These are phyloP conservation scores for Heterohyrax brucei DNA, from an alignment of 2,797 vertebrate genomes.

Conservation along the genomic window DNA sequence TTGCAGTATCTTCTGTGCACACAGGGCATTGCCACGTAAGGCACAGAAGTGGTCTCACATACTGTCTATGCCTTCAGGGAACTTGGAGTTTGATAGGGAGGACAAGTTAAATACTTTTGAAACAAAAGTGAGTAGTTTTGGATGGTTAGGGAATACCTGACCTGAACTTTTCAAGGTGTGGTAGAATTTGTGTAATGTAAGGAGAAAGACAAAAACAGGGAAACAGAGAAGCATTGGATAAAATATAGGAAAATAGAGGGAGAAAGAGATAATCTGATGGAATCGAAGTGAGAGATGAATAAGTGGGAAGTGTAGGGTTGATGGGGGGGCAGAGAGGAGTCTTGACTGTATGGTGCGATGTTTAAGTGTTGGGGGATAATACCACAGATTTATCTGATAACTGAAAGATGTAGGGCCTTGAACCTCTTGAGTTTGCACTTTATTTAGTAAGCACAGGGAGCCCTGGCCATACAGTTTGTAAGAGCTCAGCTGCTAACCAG, in stretches of 20 bases:
- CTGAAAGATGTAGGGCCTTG: not conserved
- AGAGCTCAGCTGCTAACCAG: no score
- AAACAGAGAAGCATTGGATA: not conserved
- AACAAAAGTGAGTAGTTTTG: not conserved
- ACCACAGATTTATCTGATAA: not conserved
- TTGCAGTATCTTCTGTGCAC: not conserved
- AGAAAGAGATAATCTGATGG: not conserved
- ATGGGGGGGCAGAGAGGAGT: not conserved
- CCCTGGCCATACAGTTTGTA: no score
- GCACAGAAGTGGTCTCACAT: not conserved
- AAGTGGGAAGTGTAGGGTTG: rapidly evolving
- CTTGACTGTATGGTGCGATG: no score
- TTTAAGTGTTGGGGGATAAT: not conserved
- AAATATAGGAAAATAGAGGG: not conserved
- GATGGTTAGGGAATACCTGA: not conserved
- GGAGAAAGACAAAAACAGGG: constrained; percentile 5
- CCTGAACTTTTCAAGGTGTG: constrained; percentile 7
- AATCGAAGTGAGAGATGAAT: not conserved
- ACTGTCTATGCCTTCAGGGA: not conserved
- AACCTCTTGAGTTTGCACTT: not conserved
- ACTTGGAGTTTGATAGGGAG: not conserved
- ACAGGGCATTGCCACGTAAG: not conserved
- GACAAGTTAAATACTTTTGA: not conserved
- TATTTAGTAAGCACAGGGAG: not conserved
- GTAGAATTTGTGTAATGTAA: constrained; percentile 8